A percentile compares a stretch with the other conserved stretches of the same genome.
phyloP scores from a whole-genome alignment of 2,797 vertebrate species.

The Margarornis squamiger region DNA sequence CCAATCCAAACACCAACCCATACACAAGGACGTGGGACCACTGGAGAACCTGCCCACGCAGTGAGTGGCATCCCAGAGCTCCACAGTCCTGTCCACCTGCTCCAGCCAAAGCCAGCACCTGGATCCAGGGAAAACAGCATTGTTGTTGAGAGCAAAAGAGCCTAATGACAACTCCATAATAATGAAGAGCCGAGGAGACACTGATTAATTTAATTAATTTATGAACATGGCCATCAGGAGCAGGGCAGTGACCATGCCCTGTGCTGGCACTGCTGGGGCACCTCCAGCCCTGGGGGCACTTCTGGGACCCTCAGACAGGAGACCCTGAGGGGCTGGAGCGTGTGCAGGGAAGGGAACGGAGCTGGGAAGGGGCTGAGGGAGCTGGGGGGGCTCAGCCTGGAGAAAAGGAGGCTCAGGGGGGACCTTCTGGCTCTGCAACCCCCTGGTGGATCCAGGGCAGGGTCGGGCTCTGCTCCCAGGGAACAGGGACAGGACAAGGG shows the following conservation, averaged over 20 bases:
- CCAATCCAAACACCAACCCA: not conserved
- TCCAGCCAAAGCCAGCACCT: not conserved
- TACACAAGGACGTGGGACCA: not conserved
- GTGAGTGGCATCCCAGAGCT: fast-evolving
- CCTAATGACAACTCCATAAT: not conserved
- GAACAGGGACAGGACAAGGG: no score
- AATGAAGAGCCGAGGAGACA: not conserved
- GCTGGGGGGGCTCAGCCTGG: not conserved
- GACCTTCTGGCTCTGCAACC: no score
- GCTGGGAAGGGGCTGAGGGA: not conserved
- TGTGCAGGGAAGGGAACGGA: fast-evolving
- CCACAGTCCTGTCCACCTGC: not conserved
- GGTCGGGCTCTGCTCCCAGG: no score
- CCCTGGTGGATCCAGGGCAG: no score
- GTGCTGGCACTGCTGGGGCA: not conserved
- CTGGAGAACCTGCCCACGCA: not conserved
- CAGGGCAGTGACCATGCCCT: not conserved
- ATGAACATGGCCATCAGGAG: not conserved
- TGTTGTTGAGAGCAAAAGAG: not conserved
- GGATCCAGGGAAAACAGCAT: not conserved
- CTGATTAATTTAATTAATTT: not conserved
- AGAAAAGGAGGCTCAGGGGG: no score
- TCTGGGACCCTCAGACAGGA: not conserved
- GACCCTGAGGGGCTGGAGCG: fast-evolving
- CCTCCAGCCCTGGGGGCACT: not conserved